Base-by-base conservation (phyloP, 2,888 invertebrate genomes). In the Xestia sexstrigata region DNA sequence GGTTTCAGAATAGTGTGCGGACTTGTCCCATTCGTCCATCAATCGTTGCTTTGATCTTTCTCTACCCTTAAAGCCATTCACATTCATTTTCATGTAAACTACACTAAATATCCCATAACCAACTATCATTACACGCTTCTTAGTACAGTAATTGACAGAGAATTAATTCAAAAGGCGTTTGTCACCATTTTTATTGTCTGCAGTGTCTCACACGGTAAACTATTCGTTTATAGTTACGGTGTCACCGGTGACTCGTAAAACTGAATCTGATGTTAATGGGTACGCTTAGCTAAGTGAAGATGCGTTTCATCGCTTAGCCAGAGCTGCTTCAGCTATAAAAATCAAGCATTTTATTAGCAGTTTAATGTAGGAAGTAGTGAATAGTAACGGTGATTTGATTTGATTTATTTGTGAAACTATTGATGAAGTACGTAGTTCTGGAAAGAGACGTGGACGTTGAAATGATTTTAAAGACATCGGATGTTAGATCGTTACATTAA, bases 231-330 rank as follows among this genome's bases (percentile, higher is more conserved):
- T 79, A 62, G 76, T 70, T 65, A 74, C 74, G 70, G 76, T 79
- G 87, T 81, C 82, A 84, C 72, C 70, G 60, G 76, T 79, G 58
- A 26, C 39, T 87, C 87, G 79, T 87, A 78, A 87, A 87, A 88
- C 68, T 73, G 65, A 81, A 85, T 80, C 71, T 81, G 73, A 81
- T 79, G 79, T 74, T 85, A 87, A 87, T 88, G 78, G 79, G 66
- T 68, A 23, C 67, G 70, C 74, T 79, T 79, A 68, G 71, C 60
- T 79, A 81, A 81, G 87, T 85, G 77, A 85, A 81, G 74, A 74
- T 78, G 78, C 71, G 70, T 79, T 88, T 85, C 71, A 52, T 60
- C 66, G 74, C 70, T 62, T 26, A n/a, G n/a, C 20, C 71, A 86
- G 84, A 87, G 86, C 58, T 87, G 81, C 20, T 65, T 11, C 23